These are phyloP conservation scores for Oreamnos americanus DNA, from an alignment of 2,113 vertebrate species.

Conservation along the genomic window DNA sequence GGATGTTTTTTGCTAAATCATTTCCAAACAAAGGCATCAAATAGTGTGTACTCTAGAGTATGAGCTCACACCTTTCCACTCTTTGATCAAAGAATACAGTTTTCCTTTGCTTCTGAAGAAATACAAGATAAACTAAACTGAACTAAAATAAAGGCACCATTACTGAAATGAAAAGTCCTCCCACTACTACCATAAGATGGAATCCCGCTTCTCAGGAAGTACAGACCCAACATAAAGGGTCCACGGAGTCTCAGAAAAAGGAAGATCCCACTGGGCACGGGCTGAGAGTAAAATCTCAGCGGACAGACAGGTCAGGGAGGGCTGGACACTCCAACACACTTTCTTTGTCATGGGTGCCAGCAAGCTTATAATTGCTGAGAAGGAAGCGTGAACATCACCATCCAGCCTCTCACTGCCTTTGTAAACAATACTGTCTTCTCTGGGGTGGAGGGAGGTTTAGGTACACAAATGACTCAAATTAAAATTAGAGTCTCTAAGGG, in stretches of 20 bases:
- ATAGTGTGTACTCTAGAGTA: not conserved
- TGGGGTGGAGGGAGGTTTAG: not conserved
- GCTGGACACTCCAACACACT: too few relatives aligned
- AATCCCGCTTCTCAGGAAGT: not conserved
- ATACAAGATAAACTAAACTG: not conserved
- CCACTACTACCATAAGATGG: not conserved
- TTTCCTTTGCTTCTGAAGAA: not conserved
- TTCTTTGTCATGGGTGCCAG: not conserved
- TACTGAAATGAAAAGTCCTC: not conserved
- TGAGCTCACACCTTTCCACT: not conserved
- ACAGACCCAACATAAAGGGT: not conserved
- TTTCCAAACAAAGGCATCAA: not conserved
- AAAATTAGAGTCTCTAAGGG: not conserved
- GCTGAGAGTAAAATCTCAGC: not conserved
- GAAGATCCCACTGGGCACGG: not conserved
- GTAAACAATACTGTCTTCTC: not conserved
- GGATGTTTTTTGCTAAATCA: not conserved
- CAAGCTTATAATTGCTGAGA: not conserved
- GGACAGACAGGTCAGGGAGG: not conserved
- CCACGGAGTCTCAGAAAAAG: not conserved
- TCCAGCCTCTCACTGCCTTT: not conserved
- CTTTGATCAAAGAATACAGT: not conserved
- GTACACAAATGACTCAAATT: not conserved
- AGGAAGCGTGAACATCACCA: not conserved
- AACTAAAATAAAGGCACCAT: not conserved